Conservation (phyloP, 30 jellyfish, hydroid and myxozoan genomes). For the Turritopsis dohrnii region DNA sequence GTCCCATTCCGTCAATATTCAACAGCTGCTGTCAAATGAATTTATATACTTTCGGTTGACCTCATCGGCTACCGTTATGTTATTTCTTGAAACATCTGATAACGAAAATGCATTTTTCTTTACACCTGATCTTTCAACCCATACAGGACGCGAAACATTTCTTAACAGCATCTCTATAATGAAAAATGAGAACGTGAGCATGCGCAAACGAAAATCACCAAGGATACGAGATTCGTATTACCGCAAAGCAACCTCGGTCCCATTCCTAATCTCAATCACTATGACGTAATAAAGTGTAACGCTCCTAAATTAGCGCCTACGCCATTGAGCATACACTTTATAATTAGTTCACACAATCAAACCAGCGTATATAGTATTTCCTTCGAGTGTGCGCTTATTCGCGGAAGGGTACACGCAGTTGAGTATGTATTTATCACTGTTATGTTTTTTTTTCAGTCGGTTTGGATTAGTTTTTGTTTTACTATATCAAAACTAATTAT, state of each 20-base stretch:
- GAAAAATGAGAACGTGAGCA: not conserved
- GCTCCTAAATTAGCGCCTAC: no score
- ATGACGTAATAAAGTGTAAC: no score
- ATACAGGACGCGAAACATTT: constrained; percentile 62
- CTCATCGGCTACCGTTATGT: not conserved
- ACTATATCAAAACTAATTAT: no score
- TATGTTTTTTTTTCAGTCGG: no score
- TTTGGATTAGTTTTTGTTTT: no score
- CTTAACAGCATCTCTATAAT: constrained; percentile 77
- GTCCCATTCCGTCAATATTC: not conserved
- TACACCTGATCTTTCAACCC: constrained; percentile 10
- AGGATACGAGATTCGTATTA: not conserved
- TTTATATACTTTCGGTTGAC: not conserved
- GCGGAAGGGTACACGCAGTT: no score
- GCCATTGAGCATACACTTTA: no score
- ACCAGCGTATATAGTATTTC: no score
- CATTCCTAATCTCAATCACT: not conserved
- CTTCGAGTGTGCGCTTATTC: no score
- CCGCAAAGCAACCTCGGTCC: not conserved
- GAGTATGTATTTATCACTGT: no score
- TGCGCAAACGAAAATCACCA: not conserved
- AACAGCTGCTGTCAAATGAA: not conserved
- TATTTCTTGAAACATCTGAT: not conserved
- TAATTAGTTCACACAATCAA: no score
- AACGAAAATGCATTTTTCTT: not conserved